Evolutionary conservation across 1,140 invertebrate species (phyloP).

Genomic region (Sarcophaga bullata): DNA sequence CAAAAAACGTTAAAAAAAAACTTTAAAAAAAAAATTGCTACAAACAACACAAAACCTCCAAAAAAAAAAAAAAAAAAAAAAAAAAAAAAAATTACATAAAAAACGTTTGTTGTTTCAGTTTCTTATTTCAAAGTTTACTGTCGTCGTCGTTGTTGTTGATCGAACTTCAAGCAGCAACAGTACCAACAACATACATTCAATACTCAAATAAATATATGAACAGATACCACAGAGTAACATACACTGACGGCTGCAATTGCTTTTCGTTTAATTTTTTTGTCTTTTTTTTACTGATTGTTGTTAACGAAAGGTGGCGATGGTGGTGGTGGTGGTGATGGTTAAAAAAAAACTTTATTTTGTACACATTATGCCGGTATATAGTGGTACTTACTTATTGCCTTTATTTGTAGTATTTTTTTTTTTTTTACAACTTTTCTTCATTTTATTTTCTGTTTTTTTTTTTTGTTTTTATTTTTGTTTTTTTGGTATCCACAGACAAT

Average conservation of each 20-base stretch:
- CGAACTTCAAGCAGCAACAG: conserved; percentile 28
- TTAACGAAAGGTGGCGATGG: background rate
- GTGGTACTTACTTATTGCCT: background rate
- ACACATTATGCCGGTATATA: conserved; percentile 26
- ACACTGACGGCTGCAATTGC: conserved; percentile 24
- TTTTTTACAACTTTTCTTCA: too few species aligned
- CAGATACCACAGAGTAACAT: background rate
- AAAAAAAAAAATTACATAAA: conserved; percentile 20
- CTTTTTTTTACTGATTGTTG: too few species aligned
- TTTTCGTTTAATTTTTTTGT: background rate
- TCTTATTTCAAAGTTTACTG: background rate
- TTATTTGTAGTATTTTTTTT: too few species aligned
- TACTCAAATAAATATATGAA: conserved; percentile 6
- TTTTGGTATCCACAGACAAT: background rate
- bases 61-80: conserved; percentile 26
- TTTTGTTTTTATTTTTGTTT: background rate
- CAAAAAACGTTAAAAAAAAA: background rate
- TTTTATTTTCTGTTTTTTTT: background rate
- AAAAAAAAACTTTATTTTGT: background rate
- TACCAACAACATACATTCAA: background rate
- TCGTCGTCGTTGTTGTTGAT: conserved; percentile 33
- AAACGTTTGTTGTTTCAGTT: conserved; percentile 1
- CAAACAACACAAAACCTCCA: conserved; percentile 24
- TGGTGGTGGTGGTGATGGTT: background rate
- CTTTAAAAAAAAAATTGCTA: background rate